Evolutionary conservation across 1,140 invertebrate genomes (phyloP).

Genomic region (Lepidotrigona ventralis): DNA sequence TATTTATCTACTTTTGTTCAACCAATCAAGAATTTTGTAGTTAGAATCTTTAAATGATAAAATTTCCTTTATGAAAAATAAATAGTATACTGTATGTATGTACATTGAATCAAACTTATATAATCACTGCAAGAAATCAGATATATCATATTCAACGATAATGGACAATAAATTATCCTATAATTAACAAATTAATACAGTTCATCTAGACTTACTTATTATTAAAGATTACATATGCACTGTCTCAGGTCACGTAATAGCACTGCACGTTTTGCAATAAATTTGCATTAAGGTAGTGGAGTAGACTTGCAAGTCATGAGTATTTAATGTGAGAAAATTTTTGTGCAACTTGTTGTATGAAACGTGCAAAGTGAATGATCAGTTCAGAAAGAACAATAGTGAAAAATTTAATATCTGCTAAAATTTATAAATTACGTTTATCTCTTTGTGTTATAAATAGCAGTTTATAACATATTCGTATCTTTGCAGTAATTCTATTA

Average conservation of each 20-base stretch:
- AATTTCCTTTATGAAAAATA: constrained; percentile 16
- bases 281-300: constrained; percentile 15
- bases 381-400: neutral
- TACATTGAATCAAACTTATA: constrained; percentile 52
- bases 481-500: neutral
- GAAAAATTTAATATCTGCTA: neutral
- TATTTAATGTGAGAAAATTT: constrained; percentile 1
- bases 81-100: constrained; percentile 48
- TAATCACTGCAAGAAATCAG: constrained; percentile 37
- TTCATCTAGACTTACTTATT: constrained; percentile 40
- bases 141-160: neutral
- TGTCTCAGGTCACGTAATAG: constrained; percentile 75
- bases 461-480: neutral
- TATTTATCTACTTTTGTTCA: constrained; percentile 18
- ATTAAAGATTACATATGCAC: constrained; percentile 51
- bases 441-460: neutral
- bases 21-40: neutral
- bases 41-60: constrained; percentile 15
- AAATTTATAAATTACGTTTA: neutral
- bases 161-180: constrained; percentile 39
- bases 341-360: constrained; percentile 18
- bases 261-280: constrained; percentile 60
- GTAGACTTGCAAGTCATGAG: constrained; percentile 6
- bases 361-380: constrained; percentile 35
- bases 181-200: constrained; percentile 9